Conservation (phyloP, 2,113 vertebrate genomes). For the Craseonycteris thonglongyai region DNA sequence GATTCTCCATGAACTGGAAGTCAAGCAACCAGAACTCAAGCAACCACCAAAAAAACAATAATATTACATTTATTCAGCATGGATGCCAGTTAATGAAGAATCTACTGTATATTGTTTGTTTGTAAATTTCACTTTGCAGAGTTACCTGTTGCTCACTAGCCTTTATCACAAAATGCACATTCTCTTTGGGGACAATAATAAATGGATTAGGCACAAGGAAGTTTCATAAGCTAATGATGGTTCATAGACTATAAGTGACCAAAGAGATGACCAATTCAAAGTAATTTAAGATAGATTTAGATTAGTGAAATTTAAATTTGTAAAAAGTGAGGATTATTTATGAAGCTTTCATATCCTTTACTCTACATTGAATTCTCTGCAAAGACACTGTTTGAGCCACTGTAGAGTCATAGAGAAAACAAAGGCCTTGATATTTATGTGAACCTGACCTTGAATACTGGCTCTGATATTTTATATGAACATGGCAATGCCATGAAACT, state of each 20-base stretch:
- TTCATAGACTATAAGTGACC: neutral
- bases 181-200: neutral
- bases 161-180: neutral
- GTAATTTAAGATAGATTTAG: neutral
- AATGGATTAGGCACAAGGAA: neutral
- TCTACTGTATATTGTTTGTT: too few relatives aligned
- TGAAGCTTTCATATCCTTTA: neutral
- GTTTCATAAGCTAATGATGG: neutral
- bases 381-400: neutral
- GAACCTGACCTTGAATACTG: neutral
- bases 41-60: too few relatives aligned
- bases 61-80: too few relatives aligned
- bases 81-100: too few relatives aligned
- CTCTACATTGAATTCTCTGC: neutral
- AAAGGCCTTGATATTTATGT: neutral
- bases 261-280: neutral
- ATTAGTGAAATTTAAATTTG: neutral
- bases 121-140: neutral
- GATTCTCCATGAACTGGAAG: too few relatives aligned
- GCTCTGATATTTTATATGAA: neutral
- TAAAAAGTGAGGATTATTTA: neutral
- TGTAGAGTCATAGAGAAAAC: neutral
- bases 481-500: neutral
- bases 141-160: neutral
- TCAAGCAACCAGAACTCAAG: too few relatives aligned